Evolutionary conservation across 2,113 vertebrate species (phyloP).

Genomic region (Gyps fulvus): DNA sequence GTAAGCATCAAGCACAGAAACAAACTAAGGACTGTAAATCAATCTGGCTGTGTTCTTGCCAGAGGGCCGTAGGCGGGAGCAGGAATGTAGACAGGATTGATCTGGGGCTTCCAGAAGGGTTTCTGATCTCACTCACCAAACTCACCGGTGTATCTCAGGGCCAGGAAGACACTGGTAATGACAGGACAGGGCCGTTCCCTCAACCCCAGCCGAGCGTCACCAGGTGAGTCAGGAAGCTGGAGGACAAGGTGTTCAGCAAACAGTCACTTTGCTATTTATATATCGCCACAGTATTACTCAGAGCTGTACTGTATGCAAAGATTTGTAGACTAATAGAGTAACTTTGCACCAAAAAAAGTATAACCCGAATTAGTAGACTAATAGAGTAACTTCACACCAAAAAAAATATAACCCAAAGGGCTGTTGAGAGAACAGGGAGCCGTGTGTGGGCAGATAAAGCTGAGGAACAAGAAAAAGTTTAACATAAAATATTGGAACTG

Average conservation of each 20-base stretch:
- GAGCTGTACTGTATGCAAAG: not conserved
- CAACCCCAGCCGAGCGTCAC: not conserved
- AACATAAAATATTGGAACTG: not conserved
- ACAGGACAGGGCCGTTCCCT: not conserved
- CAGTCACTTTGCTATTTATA: not conserved
- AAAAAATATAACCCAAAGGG: not conserved
- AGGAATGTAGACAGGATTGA: not conserved
- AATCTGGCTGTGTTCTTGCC: not conserved
- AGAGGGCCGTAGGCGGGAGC: not conserved
- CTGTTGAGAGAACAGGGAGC: not conserved
- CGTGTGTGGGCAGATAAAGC: not conserved
- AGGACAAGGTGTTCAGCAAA: not conserved
- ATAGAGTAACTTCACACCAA: not conserved
- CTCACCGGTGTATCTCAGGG: accelerated
- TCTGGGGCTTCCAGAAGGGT: not conserved
- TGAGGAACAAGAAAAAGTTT: not conserved
- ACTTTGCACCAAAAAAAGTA: not conserved
- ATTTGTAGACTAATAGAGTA: not conserved
- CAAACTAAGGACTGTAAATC: not conserved
- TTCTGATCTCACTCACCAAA: not conserved
- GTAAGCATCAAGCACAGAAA: not conserved
- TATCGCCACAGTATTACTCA: accelerated
- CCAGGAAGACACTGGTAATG: accelerated
- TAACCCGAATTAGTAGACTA: not conserved
- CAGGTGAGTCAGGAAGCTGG: not conserved